These are phyloP conservation scores for Hedychridium roseum DNA, from an alignment of 2,888 invertebrate genomes.

Conservation along the genomic window DNA sequence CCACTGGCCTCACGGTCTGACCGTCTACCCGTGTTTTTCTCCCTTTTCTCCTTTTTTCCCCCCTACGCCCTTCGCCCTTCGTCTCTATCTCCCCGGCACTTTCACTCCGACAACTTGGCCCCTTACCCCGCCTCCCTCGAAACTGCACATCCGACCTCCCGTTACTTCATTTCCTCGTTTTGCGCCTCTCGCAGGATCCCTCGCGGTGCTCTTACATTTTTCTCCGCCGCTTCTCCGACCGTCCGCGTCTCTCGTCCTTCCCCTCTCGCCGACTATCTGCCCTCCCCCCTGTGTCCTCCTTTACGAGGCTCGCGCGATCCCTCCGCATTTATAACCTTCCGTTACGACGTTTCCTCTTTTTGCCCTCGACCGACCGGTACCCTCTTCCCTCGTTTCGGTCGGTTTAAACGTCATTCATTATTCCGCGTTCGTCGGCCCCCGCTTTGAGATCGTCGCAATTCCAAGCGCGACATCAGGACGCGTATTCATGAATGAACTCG, in stretches of 20 bases:
- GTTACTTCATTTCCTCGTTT: slow-evolving; percentile 5
- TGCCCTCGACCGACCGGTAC: neutral
- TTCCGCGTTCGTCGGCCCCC: too few relatives aligned
- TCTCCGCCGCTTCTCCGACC: slow-evolving; percentile 2
- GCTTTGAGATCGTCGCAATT: too few relatives aligned
- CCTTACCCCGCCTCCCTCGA: slow-evolving; percentile 14
- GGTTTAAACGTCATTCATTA: neutral
- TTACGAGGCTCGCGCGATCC: slow-evolving; percentile 7
- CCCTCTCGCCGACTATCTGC: slow-evolving; percentile 11
- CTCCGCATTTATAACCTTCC: slow-evolving; percentile 4
- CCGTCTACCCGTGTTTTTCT: slow-evolving; percentile 6
- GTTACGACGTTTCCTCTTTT: slow-evolving; percentile 1
- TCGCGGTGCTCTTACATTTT: slow-evolving; percentile 1
- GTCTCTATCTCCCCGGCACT: slow-evolving; percentile 7
- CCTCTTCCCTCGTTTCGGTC: neutral
- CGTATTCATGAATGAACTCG: too few relatives aligned
- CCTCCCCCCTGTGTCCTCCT: slow-evolving; percentile 4
- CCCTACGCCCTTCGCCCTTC: slow-evolving; percentile 13
- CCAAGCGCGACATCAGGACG: too few relatives aligned
- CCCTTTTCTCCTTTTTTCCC: slow-evolving; percentile 10
- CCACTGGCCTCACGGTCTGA: neutral
- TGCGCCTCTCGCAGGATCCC: too few relatives aligned
- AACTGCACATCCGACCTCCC: slow-evolving; percentile 11
- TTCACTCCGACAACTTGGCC: slow-evolving; percentile 7
- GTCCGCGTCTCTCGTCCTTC: neutral